Evolutionary conservation across 2,888 invertebrate species (phyloP).

Genomic region (Perizoma affinitatum): DNA sequence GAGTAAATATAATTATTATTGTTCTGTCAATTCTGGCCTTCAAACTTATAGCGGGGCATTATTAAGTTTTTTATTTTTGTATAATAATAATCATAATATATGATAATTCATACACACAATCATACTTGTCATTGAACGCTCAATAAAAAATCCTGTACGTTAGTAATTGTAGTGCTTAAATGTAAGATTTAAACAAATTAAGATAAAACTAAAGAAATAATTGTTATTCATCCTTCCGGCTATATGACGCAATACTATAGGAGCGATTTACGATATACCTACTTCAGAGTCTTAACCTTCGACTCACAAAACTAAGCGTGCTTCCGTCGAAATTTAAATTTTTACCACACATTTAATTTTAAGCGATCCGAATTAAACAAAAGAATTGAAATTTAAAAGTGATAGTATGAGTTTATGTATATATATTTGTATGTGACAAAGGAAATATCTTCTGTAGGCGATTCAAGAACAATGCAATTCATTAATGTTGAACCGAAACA

Average conservation of each 20-base stretch:
- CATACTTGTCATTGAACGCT: too few species aligned
- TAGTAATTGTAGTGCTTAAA: neutral
- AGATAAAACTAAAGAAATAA: too few species aligned
- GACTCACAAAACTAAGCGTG: constrained; percentile 7
- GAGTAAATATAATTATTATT: too few species aligned
- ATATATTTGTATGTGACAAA: constrained; percentile 1
- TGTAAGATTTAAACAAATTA: too few species aligned
- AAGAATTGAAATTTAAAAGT: neutral
- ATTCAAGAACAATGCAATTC: neutral
- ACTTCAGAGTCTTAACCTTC: too few species aligned
- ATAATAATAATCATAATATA: too few species aligned
- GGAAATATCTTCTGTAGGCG: neutral
- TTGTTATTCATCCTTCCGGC: neutral
- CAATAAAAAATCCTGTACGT: too few species aligned
- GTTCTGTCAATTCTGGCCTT: too few species aligned
- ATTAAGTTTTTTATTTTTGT: too few species aligned
- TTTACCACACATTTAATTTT: constrained; percentile 2
- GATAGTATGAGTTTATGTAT: neutral
- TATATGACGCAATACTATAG: neutral
- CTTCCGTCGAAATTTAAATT: constrained; percentile 3
- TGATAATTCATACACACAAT: too few species aligned
- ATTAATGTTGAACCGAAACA: neutral
- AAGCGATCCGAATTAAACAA: neutral
- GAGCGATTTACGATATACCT: too few species aligned
- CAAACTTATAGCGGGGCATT: too few species aligned